These are phyloP conservation scores for Drosophila orena DNA, from an alignment of 1,140 invertebrate species.

Conservation along the genomic window DNA sequence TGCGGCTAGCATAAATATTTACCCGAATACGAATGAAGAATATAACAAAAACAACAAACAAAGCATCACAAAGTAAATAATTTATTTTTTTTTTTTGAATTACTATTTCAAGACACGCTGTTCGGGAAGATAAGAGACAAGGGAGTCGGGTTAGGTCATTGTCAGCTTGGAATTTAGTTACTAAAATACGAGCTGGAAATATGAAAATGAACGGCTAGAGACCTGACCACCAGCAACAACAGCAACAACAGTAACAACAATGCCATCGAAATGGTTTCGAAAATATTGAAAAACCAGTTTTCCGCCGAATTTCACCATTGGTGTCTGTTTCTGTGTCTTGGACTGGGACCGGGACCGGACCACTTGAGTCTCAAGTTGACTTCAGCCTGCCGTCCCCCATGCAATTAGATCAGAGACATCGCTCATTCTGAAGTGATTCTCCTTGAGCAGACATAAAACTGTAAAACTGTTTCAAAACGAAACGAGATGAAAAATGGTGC, in stretches of 20 bases:
- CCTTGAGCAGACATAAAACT: constrained; percentile 44
- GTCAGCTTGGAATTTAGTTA: constrained; percentile 46
- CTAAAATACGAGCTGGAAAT: constrained; percentile 69
- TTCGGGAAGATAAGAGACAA: constrained; percentile 57
- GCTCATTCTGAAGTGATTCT: constrained; percentile 69
- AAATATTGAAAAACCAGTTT: constrained; percentile 77
- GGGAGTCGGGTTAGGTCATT: constrained; percentile 53
- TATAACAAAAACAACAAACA: constrained; percentile 65
- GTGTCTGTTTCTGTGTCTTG: constrained; percentile 1
- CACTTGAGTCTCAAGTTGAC: constrained; percentile 72
- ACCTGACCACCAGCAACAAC: constrained; percentile 46
- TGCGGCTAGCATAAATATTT: constrained; percentile 62
- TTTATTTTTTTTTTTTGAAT: constrained; percentile 62
- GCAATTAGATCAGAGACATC: constrained; percentile 78
- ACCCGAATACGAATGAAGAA: constrained; percentile 62
- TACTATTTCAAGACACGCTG: constrained; percentile 44
- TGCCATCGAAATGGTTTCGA: constrained; percentile 49
- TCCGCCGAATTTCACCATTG: constrained; percentile 46
- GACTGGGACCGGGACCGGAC: too few relatives aligned
- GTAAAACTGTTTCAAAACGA: constrained; percentile 60
- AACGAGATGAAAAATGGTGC: constrained; percentile 74
- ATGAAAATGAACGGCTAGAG: constrained; percentile 51
- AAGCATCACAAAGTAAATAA: constrained; percentile 59
- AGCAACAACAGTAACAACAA: constrained; percentile 24
- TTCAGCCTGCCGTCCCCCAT: constrained; percentile 29